These are phyloP conservation scores for Drosophila sordidapex DNA, from an alignment of 2,888 invertebrate genomes.

Conservation along the genomic window DNA sequence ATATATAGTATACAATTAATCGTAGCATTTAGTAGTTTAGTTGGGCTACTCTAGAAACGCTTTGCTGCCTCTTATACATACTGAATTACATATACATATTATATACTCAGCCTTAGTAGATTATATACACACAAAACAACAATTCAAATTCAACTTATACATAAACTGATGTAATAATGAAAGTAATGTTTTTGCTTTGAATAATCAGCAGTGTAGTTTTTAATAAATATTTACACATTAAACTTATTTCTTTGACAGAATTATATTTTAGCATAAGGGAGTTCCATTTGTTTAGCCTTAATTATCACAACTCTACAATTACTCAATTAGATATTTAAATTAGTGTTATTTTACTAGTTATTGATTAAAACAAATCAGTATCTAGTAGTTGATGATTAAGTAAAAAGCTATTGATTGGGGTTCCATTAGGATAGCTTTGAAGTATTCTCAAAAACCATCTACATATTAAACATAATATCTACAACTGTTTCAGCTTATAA, in stretches of 20 bases:
- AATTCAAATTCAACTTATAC: not conserved
- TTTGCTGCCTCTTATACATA: constrained; percentile 49
- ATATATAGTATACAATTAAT: constrained; percentile 25
- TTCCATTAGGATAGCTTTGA: not conserved
- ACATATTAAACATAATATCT: not conserved
- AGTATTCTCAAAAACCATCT: not conserved
- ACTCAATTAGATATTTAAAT: not conserved
- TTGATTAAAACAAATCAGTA: not conserved
- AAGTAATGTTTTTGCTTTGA: not conserved
- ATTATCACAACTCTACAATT: not conserved
- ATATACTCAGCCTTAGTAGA: constrained; percentile 23
- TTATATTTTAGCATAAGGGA: not conserved
- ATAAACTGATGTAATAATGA: not conserved
- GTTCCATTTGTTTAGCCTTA: not conserved
- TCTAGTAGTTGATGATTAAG: not conserved
- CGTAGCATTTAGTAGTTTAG: constrained; percentile 53
- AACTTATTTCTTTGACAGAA: not conserved
- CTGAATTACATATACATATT: constrained; percentile 1
- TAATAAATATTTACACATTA: not conserved
- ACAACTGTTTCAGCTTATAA: constrained; percentile 1
- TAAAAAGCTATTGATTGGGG: not conserved
- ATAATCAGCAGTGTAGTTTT: not conserved
- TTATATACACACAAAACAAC: constrained; percentile 19
- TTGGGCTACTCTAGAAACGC: constrained; percentile 56
- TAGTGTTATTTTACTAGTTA: not conserved